These are phyloP conservation scores for Meles meles DNA, from an alignment of 2,113 vertebrate genomes.

Conservation along the genomic window DNA sequence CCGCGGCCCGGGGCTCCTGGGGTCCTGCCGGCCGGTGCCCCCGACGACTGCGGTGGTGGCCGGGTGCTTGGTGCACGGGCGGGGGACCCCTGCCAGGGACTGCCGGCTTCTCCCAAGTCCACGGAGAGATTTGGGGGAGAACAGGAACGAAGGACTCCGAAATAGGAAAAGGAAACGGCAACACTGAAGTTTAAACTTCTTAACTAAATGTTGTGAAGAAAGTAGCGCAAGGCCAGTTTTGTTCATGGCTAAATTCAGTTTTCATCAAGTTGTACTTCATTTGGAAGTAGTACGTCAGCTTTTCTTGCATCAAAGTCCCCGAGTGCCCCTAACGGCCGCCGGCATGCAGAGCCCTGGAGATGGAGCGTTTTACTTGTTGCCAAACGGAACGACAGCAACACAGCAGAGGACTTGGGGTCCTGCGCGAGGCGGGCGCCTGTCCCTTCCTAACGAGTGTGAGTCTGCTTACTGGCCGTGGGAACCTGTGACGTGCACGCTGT, in stretches of 20 bases:
- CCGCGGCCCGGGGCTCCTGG: too few relatives aligned
- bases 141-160: not conserved
- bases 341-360: rapidly evolving
- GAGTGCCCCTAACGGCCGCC: not conserved
- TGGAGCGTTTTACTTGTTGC: not conserved
- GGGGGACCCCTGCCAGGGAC: rapidly evolving
- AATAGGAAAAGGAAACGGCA: not conserved
- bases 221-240: not conserved
- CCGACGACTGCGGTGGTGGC: rapidly evolving
- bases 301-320: not conserved
- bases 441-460: not conserved
- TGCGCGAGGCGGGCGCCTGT: not conserved
- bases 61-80: not conserved
- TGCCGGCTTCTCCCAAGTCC: rapidly evolving
- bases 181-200: not conserved
- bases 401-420: rapidly evolving
- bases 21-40: rapidly evolving
- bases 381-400: rapidly evolving
- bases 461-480: too few relatives aligned
- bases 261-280: not conserved
- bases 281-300: not conserved
- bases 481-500: rapidly evolving
- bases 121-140: not conserved
- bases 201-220: not conserved
- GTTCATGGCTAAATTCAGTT: not conserved